Conservation (phyloP, 2,113 vertebrate genomes). For the Cacatua alba region DNA sequence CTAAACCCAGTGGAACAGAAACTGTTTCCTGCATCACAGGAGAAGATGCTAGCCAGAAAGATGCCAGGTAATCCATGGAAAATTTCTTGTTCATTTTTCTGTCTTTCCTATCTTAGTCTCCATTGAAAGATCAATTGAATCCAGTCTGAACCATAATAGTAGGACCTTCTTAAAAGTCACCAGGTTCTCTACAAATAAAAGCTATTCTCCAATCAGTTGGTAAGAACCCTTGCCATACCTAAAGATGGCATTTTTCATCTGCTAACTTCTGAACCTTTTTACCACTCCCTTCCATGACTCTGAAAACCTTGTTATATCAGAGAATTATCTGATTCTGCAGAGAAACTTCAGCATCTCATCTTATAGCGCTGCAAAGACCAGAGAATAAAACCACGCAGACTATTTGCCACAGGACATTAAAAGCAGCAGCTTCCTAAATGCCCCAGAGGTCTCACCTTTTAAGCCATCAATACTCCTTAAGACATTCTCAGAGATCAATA, state of each 20-base stretch:
- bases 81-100: neutral
- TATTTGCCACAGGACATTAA: neutral
- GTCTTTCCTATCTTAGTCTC: neutral
- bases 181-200: neutral
- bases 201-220: neutral
- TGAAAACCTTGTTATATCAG: neutral
- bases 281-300: neutral
- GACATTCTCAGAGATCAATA: neutral
- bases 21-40: neutral
- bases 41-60: neutral
- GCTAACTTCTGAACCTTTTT: neutral
- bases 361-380: neutral
- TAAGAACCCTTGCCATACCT: neutral
- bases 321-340: neutral
- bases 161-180: neutral
- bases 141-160: neutral
- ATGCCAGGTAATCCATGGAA: neutral
- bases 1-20: neutral
- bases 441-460: neutral
- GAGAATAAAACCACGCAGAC: neutral
- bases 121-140: neutral
- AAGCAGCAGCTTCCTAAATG: neutral
- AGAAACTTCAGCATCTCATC: neutral
- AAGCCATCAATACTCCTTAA: neutral
- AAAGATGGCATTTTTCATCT: neutral